These are phyloP conservation scores for Sceloporus undulatus DNA, from an alignment of 2,113 vertebrate species.

Conservation along the genomic window DNA sequence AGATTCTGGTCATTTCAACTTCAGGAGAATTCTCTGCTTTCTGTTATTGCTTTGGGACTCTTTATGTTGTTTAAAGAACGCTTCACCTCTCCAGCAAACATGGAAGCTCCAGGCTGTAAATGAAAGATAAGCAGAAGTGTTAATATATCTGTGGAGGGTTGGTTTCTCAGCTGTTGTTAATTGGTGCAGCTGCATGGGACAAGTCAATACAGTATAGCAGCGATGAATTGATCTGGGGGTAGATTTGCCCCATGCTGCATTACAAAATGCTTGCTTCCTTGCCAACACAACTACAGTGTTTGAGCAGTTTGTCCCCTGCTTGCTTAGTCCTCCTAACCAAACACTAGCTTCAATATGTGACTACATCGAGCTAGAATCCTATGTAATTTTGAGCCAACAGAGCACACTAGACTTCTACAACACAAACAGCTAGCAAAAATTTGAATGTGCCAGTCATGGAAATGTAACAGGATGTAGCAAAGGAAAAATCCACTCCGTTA, in stretches of 20 bases:
- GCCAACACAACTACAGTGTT: neutral
- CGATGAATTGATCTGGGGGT: neutral
- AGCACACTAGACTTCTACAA: neutral
- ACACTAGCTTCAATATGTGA: neutral
- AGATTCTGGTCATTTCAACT: slow-evolving; percentile 12
- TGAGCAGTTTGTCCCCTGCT: neutral
- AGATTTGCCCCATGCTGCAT: neutral
- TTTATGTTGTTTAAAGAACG: slow-evolving; percentile 28
- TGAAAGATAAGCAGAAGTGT: slow-evolving; percentile 35
- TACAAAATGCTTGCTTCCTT: slow-evolving; percentile 2
- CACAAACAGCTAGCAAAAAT: neutral
- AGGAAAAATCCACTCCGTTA: too few species aligned
- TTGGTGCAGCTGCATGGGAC: neutral
- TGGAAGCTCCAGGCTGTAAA: slow-evolving; percentile 25
- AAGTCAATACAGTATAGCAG: neutral
- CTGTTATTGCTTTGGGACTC: slow-evolving; percentile 20
- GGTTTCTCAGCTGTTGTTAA: slow-evolving; percentile 4
- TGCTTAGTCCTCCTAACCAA: neutral
- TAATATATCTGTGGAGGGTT: slow-evolving; percentile 5
- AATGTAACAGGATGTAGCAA: neutral
- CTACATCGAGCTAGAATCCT: neutral
- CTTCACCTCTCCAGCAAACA: neutral
- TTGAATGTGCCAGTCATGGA: neutral
- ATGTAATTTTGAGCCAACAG: neutral
- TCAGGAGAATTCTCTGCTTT: slow-evolving; percentile 12